Conservation (phyloP, 2,797 vertebrate species). For the Myotis findleyi region DNA sequence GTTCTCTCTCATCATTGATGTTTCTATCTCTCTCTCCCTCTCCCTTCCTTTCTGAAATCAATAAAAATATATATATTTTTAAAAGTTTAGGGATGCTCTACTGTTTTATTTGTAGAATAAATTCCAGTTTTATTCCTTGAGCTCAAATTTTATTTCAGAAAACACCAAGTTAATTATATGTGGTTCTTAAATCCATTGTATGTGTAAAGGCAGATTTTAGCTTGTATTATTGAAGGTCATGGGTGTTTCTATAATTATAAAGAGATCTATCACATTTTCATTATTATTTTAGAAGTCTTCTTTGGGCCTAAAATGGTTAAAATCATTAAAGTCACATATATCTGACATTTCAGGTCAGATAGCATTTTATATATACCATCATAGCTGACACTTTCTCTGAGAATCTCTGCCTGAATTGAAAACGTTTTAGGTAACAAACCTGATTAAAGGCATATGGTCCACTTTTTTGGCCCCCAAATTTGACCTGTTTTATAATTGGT, state of each 20-base stretch:
- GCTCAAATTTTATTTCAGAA: slow-evolving; percentile 35
- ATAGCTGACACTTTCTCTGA: slow-evolving; percentile 47
- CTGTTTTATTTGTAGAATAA: slow-evolving; percentile 36
- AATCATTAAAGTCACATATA: slow-evolving; percentile 60
- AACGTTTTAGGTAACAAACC: slow-evolving; percentile 41
- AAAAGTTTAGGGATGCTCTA: background rate
- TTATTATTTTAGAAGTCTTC: slow-evolving; percentile 55
- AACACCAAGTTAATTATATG: slow-evolving; percentile 1
- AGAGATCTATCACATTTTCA: slow-evolving; percentile 50
- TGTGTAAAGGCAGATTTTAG: slow-evolving; percentile 1
- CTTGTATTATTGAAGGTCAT: background rate
- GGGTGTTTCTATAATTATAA: background rate
- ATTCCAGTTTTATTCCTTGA: slow-evolving; percentile 5
- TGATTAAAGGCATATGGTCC: slow-evolving; percentile 68
- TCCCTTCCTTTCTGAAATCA: too few species aligned
- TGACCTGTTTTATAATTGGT: slow-evolving; percentile 74
- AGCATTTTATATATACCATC: background rate
- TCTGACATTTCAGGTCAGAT: slow-evolving; percentile 50
- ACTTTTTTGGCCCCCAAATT: slow-evolving; percentile 62
- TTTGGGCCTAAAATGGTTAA: slow-evolving; percentile 66
- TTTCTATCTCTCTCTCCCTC: too few species aligned
- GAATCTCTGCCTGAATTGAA: slow-evolving; percentile 56
- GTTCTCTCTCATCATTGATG: too few species aligned
- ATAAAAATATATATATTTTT: too few species aligned
- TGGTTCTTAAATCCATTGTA: background rate